Conservation (phyloP, 1,140 invertebrate genomes). For the Lucilia cuprina region DNA sequence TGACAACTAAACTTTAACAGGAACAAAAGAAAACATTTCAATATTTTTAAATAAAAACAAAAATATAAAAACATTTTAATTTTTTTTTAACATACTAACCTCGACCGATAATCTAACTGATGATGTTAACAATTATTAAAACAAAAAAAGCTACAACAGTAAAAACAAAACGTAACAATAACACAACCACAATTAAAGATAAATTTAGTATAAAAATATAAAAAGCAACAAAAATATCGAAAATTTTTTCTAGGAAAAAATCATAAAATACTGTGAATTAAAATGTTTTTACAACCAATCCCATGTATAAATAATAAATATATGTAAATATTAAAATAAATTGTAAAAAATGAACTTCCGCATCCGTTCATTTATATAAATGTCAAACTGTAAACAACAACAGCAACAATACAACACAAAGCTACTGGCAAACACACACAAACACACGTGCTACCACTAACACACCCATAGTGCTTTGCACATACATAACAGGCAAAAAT, state of each 20-base stretch:
- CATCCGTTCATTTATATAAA: slow-evolving; percentile 1
- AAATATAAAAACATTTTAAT: neutral
- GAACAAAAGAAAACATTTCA: neutral
- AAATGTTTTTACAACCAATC: slow-evolving; percentile 10
- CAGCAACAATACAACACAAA: neutral
- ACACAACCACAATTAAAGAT: slow-evolving; percentile 7
- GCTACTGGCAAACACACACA: neutral
- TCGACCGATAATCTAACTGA: neutral
- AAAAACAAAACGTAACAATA: neutral
- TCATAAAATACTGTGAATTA: neutral
- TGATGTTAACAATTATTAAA: neutral
- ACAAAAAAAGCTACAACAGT: neutral
- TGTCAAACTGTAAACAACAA: neutral
- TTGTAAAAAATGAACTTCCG: neutral
- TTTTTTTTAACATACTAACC: neutral
- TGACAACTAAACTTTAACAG: neutral
- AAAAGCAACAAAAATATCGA: neutral
- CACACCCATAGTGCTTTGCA: neutral
- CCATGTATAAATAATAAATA: neutral
- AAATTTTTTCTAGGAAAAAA: neutral
- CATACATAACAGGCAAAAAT: neutral
- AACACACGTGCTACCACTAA: neutral
- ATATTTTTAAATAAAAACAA: neutral
- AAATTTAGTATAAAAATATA: neutral
- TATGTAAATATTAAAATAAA: neutral